phyloP scores from a whole-genome alignment of 2,113 vertebrate genomes.

The Glaucidium brasilianum region DNA sequence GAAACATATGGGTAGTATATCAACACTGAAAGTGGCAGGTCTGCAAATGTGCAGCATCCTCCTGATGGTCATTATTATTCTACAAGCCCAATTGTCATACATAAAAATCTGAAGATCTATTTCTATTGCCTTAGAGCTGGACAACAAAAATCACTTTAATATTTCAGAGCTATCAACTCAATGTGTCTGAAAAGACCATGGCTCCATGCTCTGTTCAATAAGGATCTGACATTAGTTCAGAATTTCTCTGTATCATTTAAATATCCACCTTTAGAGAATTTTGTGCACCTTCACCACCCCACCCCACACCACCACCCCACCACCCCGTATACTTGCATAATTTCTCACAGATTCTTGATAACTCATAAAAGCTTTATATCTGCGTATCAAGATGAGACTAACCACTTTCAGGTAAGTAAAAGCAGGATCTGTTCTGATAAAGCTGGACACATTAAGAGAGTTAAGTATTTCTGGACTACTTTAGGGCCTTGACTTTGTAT shows the following conservation, averaged over 20 bases:
- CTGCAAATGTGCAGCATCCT: conserved; percentile 21
- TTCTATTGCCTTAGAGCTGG: conserved; percentile 38
- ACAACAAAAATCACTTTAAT: conserved; percentile 38
- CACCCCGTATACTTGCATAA: background rate
- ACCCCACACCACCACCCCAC: background rate
- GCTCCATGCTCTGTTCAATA: background rate
- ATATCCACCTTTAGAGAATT: background rate
- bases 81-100: background rate
- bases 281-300: background rate
- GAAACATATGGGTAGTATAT: conserved; percentile 21
- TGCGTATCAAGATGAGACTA: background rate
- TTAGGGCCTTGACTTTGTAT: background rate
- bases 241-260: background rate
- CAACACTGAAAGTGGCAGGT: background rate
- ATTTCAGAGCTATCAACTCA: background rate
- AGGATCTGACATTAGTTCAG: background rate
- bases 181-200: background rate
- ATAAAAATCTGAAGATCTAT: conserved; percentile 7
- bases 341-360: background rate
- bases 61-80: background rate
- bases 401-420: background rate
- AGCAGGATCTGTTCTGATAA: background rate
- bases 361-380: background rate
- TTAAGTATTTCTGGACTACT: background rate
- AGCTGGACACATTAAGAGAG: background rate